Conservation (phyloP, 2,797 vertebrate genomes). For the Cephalopachus bancanus region DNA sequence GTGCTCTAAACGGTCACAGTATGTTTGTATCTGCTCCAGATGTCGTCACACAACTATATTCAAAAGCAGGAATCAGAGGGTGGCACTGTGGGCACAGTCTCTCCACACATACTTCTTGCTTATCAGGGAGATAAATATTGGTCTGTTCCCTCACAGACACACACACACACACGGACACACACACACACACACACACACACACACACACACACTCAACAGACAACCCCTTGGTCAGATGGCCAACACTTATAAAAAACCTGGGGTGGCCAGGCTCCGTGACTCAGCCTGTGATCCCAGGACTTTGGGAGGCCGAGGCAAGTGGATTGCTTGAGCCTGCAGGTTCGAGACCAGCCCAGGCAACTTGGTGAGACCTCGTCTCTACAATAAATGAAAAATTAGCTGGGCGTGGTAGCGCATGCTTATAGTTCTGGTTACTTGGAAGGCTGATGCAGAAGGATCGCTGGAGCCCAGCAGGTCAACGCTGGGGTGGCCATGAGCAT, state of each 20-base stretch:
- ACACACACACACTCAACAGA: accelerated
- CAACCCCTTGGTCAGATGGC: background rate
- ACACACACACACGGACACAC: accelerated
- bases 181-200: accelerated
- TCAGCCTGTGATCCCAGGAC: too few relatives aligned
- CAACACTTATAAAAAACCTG: background rate
- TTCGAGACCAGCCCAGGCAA: too few relatives aligned
- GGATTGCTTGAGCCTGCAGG: too few relatives aligned
- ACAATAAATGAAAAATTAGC: too few relatives aligned
- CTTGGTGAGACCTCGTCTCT: too few relatives aligned
- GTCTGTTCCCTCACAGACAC: background rate
- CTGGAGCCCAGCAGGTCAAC: too few relatives aligned
- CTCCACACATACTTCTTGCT: background rate
- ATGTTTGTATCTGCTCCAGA: background rate
- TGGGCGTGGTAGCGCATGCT: too few relatives aligned
- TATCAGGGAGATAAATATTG: background rate
- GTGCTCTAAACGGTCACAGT: background rate
- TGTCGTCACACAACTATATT: background rate
- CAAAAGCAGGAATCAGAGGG: background rate
- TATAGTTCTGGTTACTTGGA: too few relatives aligned
- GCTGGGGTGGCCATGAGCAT: too few relatives aligned
- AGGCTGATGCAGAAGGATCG: too few relatives aligned
- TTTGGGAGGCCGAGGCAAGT: too few relatives aligned
- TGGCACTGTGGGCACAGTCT: background rate
- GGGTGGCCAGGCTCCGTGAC: too few relatives aligned